A percentile compares a stretch with the other conserved stretches of the same genome.
Evolutionary conservation across 1,140 invertebrate genomes (phyloP).

Genomic region (Amphibalanus amphitrite): DNA sequence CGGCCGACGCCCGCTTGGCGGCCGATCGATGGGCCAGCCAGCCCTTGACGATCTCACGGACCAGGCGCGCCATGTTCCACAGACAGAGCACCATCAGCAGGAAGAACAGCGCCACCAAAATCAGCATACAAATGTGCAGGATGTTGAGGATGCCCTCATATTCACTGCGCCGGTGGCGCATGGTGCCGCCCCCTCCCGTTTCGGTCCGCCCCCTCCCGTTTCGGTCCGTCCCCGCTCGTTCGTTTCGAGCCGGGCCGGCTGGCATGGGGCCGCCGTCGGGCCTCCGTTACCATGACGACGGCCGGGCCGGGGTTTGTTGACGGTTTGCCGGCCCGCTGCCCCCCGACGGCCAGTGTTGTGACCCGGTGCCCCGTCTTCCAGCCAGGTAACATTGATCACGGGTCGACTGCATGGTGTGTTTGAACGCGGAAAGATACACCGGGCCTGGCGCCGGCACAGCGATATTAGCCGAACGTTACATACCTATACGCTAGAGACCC

Average conservation of each 20-base stretch:
- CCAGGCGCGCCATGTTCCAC: background rate
- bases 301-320: background rate
- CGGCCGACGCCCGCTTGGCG: background rate
- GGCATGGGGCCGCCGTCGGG: too few species aligned
- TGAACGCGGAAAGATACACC: too few species aligned
- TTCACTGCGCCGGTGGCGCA: slow-evolving; percentile 21
- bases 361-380: background rate
- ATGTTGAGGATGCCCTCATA: background rate
- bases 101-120: background rate
- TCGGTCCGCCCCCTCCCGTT: too few species aligned
- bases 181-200: slow-evolving; percentile 23
- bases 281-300: background rate
- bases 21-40: background rate
- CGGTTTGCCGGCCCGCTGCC: background rate
- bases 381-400: background rate
- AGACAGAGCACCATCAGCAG: background rate
- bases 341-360: background rate
- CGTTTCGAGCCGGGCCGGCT: too few species aligned
- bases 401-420: too few species aligned
- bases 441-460: too few species aligned
- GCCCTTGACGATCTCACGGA: background rate
- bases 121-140: background rate
- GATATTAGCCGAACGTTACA: too few species aligned
- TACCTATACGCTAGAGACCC: too few species aligned
- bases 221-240: too few species aligned